phyloP scores from a whole-genome alignment of 2,113 vertebrate genomes.

The Stigmatopora argus region DNA sequence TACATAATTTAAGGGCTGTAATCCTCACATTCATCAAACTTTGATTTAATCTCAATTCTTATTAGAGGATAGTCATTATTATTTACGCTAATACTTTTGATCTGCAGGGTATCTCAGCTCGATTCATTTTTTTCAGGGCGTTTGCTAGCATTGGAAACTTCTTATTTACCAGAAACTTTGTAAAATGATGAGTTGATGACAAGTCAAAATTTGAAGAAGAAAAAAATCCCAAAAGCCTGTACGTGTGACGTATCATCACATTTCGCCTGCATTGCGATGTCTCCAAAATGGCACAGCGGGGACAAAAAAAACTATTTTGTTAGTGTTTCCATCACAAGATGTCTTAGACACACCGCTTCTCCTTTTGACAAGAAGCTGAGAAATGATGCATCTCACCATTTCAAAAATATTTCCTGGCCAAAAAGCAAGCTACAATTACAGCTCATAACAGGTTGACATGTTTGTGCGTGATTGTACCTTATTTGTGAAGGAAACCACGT shows the following conservation, averaged over 20 bases:
- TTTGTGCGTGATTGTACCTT: conserved; percentile 60
- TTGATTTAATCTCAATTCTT: background rate
- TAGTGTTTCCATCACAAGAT: conserved; percentile 48
- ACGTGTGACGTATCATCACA: conserved; percentile 24
- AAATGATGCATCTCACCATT: conserved; percentile 53
- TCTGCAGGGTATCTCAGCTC: background rate
- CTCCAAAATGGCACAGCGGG: conserved; percentile 53
- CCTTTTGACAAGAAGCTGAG: conserved; percentile 47
- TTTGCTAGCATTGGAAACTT: conserved; percentile 45
- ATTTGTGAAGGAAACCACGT: conserved; percentile 49
- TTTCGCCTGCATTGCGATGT: conserved; percentile 33
- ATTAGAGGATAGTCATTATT: background rate
- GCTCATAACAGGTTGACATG: conserved; percentile 56
- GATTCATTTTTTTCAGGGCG: conserved; percentile 25
- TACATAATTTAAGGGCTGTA: background rate
- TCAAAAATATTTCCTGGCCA: conserved; percentile 42
- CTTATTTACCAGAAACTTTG: conserved; percentile 48
- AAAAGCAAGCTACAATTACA: conserved; percentile 50
- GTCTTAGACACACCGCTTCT: conserved; percentile 28
- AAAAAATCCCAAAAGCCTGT: background rate
- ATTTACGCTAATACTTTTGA: background rate
- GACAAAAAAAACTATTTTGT: conserved; percentile 37
- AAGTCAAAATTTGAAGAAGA: conserved; percentile 29
- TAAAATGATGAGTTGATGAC: conserved; percentile 35
- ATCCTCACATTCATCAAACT: background rate